Percentiles rank a stretch among this genome's conserved stretches.
phyloP scores from a whole-genome alignment of 2,888 invertebrate genomes.

The Acrobasis consociella region DNA sequence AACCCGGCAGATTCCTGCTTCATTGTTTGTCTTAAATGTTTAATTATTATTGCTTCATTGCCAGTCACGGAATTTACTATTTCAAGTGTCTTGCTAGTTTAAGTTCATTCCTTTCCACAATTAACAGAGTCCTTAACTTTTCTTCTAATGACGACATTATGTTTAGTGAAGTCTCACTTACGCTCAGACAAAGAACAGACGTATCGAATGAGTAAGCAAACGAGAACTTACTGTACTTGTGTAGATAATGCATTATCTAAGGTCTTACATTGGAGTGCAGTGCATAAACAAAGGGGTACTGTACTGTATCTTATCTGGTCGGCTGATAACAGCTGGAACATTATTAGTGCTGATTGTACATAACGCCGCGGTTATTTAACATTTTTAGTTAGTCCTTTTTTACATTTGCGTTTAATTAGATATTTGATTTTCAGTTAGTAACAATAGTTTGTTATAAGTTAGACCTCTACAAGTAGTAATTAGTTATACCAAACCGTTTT shows the following conservation, averaged over 20 bases:
- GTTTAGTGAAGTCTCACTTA: conserved; percentile 9
- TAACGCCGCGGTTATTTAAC: conserved; percentile 50
- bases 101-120: neutral
- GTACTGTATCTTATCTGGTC: conserved; percentile 70
- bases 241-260: conserved; percentile 69
- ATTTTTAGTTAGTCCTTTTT: conserved; percentile 22
- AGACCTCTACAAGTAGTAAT: neutral
- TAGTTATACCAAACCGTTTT: neutral
- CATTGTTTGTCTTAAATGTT: conserved; percentile 4
- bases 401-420: no score
- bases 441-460: no score
- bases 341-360: conserved; percentile 60
- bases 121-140: neutral
- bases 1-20: neutral
- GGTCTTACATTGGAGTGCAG: conserved; percentile 66
- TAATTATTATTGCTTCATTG: neutral
- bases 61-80: conserved; percentile 1
- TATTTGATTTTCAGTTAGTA: no score
- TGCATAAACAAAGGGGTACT: conserved; percentile 72
- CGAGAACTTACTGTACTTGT: conserved; percentile 51
- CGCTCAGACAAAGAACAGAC: conserved; percentile 55
- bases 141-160: conserved; percentile 1
- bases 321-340: conserved; percentile 64
- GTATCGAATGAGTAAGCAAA: conserved; percentile 59
- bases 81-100: neutral